Evolutionary conservation across 2,888 invertebrate genomes (phyloP), one percentile per base, ranked within the genome.

Genomic region (Caenorhabditis parvicauda): DNA sequence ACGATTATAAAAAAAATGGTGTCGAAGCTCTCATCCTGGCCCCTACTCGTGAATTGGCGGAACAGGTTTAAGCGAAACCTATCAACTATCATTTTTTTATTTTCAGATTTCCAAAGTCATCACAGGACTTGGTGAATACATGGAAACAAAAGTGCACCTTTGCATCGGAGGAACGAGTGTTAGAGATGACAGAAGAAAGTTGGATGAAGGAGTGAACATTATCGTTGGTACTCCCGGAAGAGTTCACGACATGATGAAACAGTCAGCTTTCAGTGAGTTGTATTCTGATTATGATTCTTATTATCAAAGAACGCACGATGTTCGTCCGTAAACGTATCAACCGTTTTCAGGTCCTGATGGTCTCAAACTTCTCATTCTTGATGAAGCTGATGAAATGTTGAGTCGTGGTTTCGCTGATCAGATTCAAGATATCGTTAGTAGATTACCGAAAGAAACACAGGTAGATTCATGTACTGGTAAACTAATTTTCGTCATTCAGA

Each of bases 321-420:
- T n/a, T n/a, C n/a, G n/a, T n/a, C n/a, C n/a, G 9, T 17, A 1
- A n/a, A n/a, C n/a, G n/a, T n/a, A n/a, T n/a, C n/a, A n/a, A n/a
- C n/a, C n/a, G n/a, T 22, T 70, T 79, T 45, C 67, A 83, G 85
- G 84, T 74, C 89, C 93, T 65, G 88, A 87, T 77, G 86, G 87
- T 75, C 96, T 98, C 82, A 93, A 92, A 85, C 88, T 96, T 84
- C 96, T 98, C 84, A 95, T 98, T 41, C 87, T 98, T 80, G 96
- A 98, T 83, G 96, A 98, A 85, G 96, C 96, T 76, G 96, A 98
- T 85, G 98, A 99, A 85, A 98, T 99, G 98, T 88, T 98, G 84
- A 94, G 94, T 49, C 88, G 95, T 83, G 91, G 94, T 82, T 99
- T 99, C 84, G 96, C 96, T 84, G 96, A 98, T 85, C 98, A 99